These are phyloP conservation scores for Dione vanillae DNA, from an alignment of 2,888 invertebrate species.

Conservation along the genomic window DNA sequence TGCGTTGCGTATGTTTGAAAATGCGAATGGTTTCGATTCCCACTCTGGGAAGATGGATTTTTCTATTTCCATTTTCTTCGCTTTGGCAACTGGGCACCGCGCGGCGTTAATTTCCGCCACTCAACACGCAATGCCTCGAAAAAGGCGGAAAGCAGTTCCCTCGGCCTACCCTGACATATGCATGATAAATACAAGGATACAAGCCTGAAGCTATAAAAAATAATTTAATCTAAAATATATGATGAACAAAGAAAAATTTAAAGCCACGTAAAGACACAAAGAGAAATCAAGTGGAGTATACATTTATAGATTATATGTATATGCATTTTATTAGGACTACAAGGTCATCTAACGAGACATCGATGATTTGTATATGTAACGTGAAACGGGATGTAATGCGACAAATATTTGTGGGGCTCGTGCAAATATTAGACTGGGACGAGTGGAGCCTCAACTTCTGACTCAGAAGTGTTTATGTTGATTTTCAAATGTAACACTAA, in stretches of 20 bases:
- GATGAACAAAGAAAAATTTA: no score
- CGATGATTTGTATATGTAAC: neutral
- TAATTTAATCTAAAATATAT: no score
- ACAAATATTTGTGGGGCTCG: constrained; percentile 14
- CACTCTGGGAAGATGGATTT: no score
- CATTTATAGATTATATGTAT: neutral
- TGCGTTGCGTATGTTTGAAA: no score
- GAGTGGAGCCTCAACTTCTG: constrained; percentile 7
- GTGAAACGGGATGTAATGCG: constrained; percentile 4
- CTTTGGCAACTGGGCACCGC: no score
- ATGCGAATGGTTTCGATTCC: neutral
- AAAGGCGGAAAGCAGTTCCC: no score
- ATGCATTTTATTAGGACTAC: neutral
- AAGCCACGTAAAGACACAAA: neutral
- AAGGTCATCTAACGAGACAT: neutral
- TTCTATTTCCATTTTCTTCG: no score
- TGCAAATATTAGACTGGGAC: constrained; percentile 12
- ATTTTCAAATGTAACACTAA: neutral
- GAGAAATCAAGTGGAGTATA: neutral
- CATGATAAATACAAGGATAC: no score
- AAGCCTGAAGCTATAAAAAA: no score
- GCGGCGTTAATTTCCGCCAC: no score
- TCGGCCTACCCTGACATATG: no score
- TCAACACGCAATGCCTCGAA: no score
- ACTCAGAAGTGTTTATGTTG: neutral